These are phyloP conservation scores for Muscidifurax raptorellus DNA, from an alignment of 1,140 invertebrate species.

Conservation along the genomic window DNA sequence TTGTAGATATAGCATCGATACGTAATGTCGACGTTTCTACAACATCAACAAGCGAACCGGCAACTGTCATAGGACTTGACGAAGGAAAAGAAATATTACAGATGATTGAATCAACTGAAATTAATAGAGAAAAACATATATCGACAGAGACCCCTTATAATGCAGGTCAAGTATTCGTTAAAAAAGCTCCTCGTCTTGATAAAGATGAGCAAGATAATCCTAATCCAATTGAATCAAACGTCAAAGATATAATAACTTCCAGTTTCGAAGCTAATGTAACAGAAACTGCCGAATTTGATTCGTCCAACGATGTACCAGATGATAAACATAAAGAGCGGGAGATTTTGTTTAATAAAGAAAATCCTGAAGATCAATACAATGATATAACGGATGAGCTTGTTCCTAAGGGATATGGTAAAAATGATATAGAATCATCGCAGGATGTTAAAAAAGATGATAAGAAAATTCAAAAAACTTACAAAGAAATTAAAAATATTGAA, in stretches of 20 bases:
- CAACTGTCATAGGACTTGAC: constrained; percentile 57
- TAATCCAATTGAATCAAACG: constrained; percentile 69
- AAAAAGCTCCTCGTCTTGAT: constrained; percentile 69
- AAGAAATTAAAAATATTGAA: constrained; percentile 41
- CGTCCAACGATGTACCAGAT: neutral
- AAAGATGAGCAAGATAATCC: constrained; percentile 70
- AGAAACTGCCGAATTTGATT: neutral
- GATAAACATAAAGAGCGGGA: neutral
- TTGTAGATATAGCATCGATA: neutral
- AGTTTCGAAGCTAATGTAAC: constrained; percentile 14
- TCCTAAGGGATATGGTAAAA: constrained; percentile 58
- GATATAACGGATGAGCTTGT: constrained; percentile 68
- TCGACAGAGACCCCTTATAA: constrained; percentile 27
- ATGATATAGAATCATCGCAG: constrained; percentile 49
- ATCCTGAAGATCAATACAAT: constrained; percentile 71
- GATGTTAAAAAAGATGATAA: constrained; percentile 51
- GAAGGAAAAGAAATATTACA: constrained; percentile 59
- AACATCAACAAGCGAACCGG: constrained; percentile 50
- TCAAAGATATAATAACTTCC: constrained; percentile 64
- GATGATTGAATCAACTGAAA: constrained; percentile 53
- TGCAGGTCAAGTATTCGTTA: constrained; percentile 75
- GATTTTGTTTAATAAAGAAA: constrained; percentile 62
- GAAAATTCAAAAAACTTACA: constrained; percentile 46
- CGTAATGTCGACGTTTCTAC: neutral
- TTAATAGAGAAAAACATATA: constrained; percentile 56